phyloP scores from a whole-genome alignment of 64 coral and sea anemone species.

The Acropora yongei region DNA sequence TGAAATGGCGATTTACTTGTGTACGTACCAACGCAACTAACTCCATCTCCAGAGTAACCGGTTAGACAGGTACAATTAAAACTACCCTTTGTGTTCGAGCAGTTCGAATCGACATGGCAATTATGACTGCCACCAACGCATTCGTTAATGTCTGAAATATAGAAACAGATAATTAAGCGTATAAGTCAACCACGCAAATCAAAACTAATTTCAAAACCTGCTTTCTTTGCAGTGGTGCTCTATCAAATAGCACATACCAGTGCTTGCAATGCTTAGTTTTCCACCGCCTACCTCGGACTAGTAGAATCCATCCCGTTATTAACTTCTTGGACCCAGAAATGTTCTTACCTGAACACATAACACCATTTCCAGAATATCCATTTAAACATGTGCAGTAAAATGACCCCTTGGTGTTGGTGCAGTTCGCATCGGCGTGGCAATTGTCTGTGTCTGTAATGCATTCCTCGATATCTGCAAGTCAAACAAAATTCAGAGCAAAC shows the following conservation, averaged over 20 bases:
- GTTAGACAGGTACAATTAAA: constrained; percentile 57
- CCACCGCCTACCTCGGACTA: too few relatives aligned
- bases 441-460: constrained; percentile 53
- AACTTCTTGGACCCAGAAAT: too few relatives aligned
- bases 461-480: constrained; percentile 64
- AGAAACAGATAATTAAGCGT: not conserved
- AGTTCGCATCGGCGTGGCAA: constrained; percentile 81
- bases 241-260: too few relatives aligned
- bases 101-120: constrained; percentile 60
- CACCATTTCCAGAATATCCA: constrained; percentile 64
- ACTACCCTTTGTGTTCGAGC: constrained; percentile 65
- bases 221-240: too few relatives aligned
- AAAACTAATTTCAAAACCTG: too few relatives aligned
- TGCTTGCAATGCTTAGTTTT: too few relatives aligned
- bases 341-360: not conserved
- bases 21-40: constrained; percentile 6
- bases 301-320: too few relatives aligned
- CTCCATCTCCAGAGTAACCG: constrained; percentile 69
- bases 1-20: not conserved
- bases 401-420: constrained; percentile 86
- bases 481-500: not conserved
- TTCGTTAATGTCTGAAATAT: constrained; percentile 57
- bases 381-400: constrained; percentile 60
- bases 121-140: constrained; percentile 18
- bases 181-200: too few relatives aligned